Conservation (phyloP, 2,888 invertebrate genomes). For the Ormyrus labotus region DNA sequence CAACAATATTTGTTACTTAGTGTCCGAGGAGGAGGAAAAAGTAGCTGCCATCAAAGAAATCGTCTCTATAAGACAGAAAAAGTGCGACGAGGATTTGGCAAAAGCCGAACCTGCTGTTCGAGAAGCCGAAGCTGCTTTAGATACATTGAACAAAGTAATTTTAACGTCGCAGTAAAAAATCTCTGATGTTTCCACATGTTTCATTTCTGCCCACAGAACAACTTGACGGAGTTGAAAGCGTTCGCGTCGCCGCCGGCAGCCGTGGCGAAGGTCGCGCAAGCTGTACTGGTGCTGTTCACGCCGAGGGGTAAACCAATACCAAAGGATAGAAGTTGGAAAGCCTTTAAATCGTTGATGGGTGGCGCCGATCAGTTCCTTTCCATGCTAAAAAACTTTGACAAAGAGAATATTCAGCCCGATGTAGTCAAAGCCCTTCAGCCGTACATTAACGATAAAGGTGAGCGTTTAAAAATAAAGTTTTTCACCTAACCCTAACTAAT, state of each 20-base stretch:
- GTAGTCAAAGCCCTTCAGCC: conserved; percentile 86
- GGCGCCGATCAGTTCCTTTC: conserved; percentile 92
- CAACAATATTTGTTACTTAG: conserved; percentile 68
- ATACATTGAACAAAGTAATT: conserved; percentile 89
- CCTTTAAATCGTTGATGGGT: conserved; percentile 92
- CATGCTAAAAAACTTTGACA: conserved; percentile 90
- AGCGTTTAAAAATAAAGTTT: not conserved
- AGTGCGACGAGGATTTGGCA: conserved; percentile 92
- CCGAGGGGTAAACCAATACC: conserved; percentile 88
- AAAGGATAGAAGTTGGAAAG: conserved; percentile 95
- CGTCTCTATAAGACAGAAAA: conserved; percentile 88
- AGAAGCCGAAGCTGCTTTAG: conserved; percentile 93
- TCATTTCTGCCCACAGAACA: conserved; percentile 77
- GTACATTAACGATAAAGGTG: conserved; percentile 76
- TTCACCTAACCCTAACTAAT: not conserved
- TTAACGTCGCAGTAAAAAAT: not conserved
- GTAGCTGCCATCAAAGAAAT: conserved; percentile 93
- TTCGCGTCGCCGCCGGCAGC: conserved; percentile 94
- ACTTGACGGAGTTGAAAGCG: conserved; percentile 95
- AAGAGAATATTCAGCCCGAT: conserved; percentile 93
- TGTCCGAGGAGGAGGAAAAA: conserved; percentile 91
- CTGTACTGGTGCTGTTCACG: conserved; percentile 91
- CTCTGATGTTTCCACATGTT: not conserved
- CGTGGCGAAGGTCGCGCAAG: conserved; percentile 90
- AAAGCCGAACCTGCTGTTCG: conserved; percentile 94